Evolutionary conservation across 2,113 vertebrate genomes (phyloP), one percentile per base, ranked within the genome.

Genomic region (Camelus dromedarius): DNA sequence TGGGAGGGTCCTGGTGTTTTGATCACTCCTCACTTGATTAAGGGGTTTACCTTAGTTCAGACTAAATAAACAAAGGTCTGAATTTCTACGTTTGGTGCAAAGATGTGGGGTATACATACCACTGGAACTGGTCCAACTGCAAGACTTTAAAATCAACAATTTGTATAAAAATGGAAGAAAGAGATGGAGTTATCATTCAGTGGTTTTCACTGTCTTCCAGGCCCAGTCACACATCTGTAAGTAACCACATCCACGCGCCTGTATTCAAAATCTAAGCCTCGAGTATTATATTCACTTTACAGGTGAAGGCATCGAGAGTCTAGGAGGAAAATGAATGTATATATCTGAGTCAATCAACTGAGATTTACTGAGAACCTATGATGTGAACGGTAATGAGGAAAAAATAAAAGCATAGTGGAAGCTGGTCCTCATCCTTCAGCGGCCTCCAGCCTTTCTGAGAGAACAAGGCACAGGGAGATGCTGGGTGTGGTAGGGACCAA

Each of bases 61-160:
- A 58, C n/a, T 67, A 67, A 85, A 75, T 89, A 89, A 81, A 69
- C 72, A 80, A 95, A 89, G 52, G 30, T 62, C 46, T 93, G 60
- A 70, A 62, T 91, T 70, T 76, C 54, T 56, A 58, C 64, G 18
- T 46, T 70, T 54, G 7, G 26, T 67, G 15, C 35, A 26, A 56
- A 89, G 50, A 62, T 48, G 8, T 75, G 64, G 50, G 20, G 4
- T 58, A 52, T 14, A 54, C 12, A 64, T 16, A 80, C 28, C 67
- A 52, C 30, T 26, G 72, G 50, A 60, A 79, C 12, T 82, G 32
- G 46, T 16, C 16, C 14, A 66, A 38, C 0, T 64, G 10, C 10
- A 69, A 96, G 56, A 77, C 28, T 58, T 94, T 77, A 75, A 96
- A 69, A 86, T 91, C 15, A 88, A n/a, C 13, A n/a, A 18, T 46